phyloP scores from a whole-genome alignment of 2,797 vertebrate species.

The Oreochromis grahami region DNA sequence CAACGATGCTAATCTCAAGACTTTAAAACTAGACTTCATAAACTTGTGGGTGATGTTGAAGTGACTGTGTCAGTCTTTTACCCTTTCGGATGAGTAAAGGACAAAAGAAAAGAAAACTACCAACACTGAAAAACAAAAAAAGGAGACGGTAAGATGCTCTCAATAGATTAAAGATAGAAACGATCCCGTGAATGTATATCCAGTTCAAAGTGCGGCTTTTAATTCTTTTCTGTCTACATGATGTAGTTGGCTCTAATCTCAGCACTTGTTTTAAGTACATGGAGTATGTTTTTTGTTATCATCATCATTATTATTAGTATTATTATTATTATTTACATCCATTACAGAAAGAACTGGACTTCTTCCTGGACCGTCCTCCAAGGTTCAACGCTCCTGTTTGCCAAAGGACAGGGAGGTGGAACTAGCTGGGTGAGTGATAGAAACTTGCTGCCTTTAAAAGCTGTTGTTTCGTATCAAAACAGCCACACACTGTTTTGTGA shows the following conservation, averaged over 20 bases:
- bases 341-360: constrained; percentile 91
- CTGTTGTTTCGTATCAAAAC: not conserved
- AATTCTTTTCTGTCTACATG: not conserved
- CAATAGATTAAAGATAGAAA: not conserved
- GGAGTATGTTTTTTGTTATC: not conserved
- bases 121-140: not conserved
- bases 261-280: not conserved
- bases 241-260: not conserved
- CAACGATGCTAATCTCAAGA: not conserved
- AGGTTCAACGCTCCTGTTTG: constrained; percentile 84
- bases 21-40: not conserved
- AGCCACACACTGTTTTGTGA: not conserved
- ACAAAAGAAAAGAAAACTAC: not conserved
- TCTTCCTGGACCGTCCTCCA: constrained; percentile 91
- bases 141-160: too few species aligned
- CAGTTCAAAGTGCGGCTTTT: not conserved
- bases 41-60: not conserved
- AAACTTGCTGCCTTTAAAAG: not conserved
- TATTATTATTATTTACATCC: not conserved
- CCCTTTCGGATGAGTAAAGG: not conserved
- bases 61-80: not conserved
- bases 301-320: not conserved
- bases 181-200: rapidly evolving
- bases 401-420: constrained; percentile 89
- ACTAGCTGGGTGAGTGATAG: constrained; percentile 88